Percentiles rank a stretch among this genome's conserved stretches.
Evolutionary conservation across 2,113 vertebrate species (phyloP).

Genomic region (Nesoenas mayeri): DNA sequence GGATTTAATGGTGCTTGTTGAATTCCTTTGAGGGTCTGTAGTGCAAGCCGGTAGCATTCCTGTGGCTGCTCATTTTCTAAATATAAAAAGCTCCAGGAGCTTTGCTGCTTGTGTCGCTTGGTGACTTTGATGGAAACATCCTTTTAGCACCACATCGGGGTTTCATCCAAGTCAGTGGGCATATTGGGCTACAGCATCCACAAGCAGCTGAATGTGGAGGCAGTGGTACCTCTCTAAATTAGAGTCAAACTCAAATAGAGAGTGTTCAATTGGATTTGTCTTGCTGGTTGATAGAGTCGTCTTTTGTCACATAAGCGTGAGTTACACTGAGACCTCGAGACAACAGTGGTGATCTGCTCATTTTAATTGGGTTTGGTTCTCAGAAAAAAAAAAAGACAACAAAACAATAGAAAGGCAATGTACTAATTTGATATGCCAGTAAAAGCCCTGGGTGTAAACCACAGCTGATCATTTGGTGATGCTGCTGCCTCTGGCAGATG

Average conservation of each 20-base stretch:
- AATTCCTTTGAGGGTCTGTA: background rate
- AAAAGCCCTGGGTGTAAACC: background rate
- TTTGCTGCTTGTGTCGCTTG: background rate
- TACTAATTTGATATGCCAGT: background rate
- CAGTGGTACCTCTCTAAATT: background rate
- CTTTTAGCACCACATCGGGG: background rate
- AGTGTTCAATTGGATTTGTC: background rate
- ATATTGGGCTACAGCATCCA: background rate
- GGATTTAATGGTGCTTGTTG: background rate
- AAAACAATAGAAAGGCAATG: background rate
- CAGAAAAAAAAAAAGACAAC: conserved; percentile 66
- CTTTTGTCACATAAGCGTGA: conserved; percentile 75
- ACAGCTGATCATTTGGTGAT: background rate
- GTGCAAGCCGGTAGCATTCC: background rate
- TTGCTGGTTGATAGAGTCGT: conserved; percentile 70
- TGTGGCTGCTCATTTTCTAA: background rate
- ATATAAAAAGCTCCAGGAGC: background rate
- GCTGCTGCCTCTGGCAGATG: background rate
- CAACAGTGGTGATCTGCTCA: conserved; percentile 75
- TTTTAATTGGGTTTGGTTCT: background rate
- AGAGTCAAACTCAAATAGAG: background rate
- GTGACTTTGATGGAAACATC: background rate
- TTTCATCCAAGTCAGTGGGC: background rate
- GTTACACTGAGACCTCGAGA: conserved; percentile 82
- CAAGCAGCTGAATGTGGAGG: background rate